Conservation (phyloP, 2,113 vertebrate species). For the Bufo bufo region DNA sequence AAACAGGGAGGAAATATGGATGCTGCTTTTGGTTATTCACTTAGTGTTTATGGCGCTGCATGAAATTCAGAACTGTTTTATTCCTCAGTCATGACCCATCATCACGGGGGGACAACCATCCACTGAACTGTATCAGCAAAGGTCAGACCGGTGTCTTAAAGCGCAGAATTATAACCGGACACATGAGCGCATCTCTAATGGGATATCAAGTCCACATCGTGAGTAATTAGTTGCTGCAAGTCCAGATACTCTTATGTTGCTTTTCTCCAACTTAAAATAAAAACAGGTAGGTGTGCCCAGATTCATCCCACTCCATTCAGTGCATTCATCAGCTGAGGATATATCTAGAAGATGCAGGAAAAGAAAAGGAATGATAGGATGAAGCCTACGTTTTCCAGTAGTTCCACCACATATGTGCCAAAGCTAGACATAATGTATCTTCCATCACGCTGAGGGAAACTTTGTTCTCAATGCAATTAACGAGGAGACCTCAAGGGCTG, state of each 20-base stretch:
- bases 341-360: slow-evolving; percentile 32
- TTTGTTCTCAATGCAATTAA: no score
- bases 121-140: background rate
- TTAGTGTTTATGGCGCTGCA: background rate
- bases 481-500: no score
- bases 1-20: background rate
- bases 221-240: background rate
- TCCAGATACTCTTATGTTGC: slow-evolving; percentile 31
- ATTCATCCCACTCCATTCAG: slow-evolving; percentile 41
- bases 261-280: slow-evolving; percentile 13
- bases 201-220: background rate
- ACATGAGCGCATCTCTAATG: background rate
- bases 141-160: background rate
- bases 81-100: background rate
- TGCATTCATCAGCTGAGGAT: slow-evolving; percentile 43
- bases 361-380: background rate
- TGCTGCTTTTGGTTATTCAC: background rate
- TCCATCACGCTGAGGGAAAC: no score
- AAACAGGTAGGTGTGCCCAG: background rate
- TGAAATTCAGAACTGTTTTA: background rate
- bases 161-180: background rate
- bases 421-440: no score
- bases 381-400: background rate
- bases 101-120: background rate
- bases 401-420: background rate